A percentile compares a stretch with the other conserved stretches of the same genome.
These are phyloP conservation scores for Carcina quercana DNA, from an alignment of 2,888 invertebrate genomes.

Conservation along the genomic window DNA sequence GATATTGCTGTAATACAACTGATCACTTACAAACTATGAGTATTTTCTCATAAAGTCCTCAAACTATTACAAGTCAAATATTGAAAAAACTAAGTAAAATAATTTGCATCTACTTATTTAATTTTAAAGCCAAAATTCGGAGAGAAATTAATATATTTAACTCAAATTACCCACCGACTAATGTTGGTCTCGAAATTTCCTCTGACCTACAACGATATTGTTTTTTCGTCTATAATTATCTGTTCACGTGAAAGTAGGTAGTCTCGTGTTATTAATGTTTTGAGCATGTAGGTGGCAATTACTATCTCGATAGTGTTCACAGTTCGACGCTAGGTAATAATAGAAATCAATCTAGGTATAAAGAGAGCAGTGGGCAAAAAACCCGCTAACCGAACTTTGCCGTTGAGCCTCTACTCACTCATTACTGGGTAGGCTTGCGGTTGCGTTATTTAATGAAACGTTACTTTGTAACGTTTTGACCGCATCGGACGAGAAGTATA, in stretches of 20 bases:
- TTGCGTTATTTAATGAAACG: constrained; percentile 59
- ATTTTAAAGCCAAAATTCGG: no score
- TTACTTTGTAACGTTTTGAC: constrained; percentile 35
- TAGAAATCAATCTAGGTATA: constrained; percentile 55
- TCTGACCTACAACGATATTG: constrained; percentile 7
- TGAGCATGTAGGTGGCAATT: constrained; percentile 38
- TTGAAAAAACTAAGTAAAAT: no score
- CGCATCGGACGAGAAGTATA: constrained; percentile 31
- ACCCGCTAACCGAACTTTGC: constrained; percentile 59
- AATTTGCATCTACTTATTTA: no score
- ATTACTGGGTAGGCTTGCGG: constrained; percentile 49
- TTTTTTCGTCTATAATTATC: constrained; percentile 21
- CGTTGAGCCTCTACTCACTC: constrained; percentile 48
- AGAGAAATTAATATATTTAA: no score
- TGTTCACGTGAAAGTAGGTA: constrained; percentile 25
- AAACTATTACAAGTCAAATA: no score
- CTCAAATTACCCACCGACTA: no score
- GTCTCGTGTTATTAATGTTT: constrained; percentile 26
- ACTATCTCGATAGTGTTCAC: constrained; percentile 50
- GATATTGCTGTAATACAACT: no score
- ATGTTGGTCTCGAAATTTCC: no score
- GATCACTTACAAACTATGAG: no score
- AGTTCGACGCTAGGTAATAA: constrained; percentile 47
- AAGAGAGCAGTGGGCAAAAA: constrained; percentile 55
- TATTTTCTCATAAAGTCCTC: no score